These are phyloP conservation scores for Rhynchomys soricoides DNA, from an alignment of 2,113 vertebrate genomes.

Conservation along the genomic window DNA sequence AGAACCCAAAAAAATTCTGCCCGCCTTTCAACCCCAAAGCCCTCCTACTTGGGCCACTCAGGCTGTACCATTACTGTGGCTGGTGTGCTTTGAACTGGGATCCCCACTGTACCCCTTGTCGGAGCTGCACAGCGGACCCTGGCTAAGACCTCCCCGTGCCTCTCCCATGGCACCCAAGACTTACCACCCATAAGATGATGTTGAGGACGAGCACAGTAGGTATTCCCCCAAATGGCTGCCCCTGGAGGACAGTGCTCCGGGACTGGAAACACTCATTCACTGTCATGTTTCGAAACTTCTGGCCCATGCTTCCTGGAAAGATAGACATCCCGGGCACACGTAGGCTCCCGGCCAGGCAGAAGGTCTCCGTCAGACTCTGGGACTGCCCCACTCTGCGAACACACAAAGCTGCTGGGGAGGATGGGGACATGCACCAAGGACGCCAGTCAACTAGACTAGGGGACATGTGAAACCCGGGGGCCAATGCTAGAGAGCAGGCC, in stretches of 20 bases:
- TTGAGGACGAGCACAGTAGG: slow-evolving; percentile 95
- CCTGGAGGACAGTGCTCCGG: slow-evolving; percentile 93
- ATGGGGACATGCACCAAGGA: background rate
- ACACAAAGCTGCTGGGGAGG: background rate
- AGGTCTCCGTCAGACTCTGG: background rate
- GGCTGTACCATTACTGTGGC: background rate
- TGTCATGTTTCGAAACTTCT: slow-evolving; percentile 83
- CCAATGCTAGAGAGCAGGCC: background rate
- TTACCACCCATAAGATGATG: slow-evolving; percentile 93
- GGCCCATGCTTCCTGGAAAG: slow-evolving; percentile 78
- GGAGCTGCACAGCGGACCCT: accelerated
- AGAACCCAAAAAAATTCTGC: background rate
- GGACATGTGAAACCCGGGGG: background rate
- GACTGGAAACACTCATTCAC: slow-evolving; percentile 91
- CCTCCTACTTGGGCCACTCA: too few species aligned
- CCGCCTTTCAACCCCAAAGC: background rate
- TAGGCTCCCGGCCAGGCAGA: background rate
- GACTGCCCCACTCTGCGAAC: slow-evolving; percentile 70
- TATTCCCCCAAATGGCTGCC: slow-evolving; percentile 94
- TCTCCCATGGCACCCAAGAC: background rate
- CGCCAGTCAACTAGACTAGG: background rate
- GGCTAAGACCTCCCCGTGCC: background rate
- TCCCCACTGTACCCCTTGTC: background rate
- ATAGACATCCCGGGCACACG: slow-evolving; percentile 63
- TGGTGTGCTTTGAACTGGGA: background rate